Evolutionary conservation across 2,113 vertebrate species (phyloP), one percentile per base, ranked within the genome.

Genomic region (Proterorhinus semilunaris): DNA sequence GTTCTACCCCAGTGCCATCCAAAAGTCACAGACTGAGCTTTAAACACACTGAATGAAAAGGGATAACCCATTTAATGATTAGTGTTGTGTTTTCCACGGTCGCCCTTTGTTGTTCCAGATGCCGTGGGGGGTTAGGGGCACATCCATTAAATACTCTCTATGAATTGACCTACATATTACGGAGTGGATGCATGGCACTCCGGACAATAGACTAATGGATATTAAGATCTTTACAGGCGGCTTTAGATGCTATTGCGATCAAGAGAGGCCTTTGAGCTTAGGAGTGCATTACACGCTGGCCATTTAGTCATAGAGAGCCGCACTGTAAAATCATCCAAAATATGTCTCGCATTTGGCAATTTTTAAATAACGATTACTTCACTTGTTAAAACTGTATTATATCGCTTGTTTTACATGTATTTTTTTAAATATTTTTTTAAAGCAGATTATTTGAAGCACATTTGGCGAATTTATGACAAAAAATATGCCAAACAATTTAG

Each of bases 91-190:
- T 15, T 4, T 1, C 8, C 53, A 21, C 2, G 21, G 21, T 21
- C 21, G n/a, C 17, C n/a, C 52, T 17, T 8, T 9, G 52, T 4
- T 53, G 15, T 4, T 55, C 53, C 53, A 55, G 53, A 55, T 55
- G 53, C 17, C 10, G 10, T 10, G 17, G 17, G 17, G 52, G 12
- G 49, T 16, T 2, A 16, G 53, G 53, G 53, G 17, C 10, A 21
- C 8, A 55, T 27, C 17, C 53, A 27, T 55, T 55, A 55, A 55
- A 11, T 5, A 17, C 53, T 55, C 27, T 55, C 17, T 11, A 55
- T 55, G 53, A 55, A 55, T 55, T 55, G 53, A 55, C 53, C 53
- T 27, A 55, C 53, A 55, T 55, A 27, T 11, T 55, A 21, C n/a
- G n/a, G 11, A 10, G 21, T 21, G 0, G 53, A 55, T 55, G 10